Percentiles rank a stretch among this genome's conserved stretches.
Conservation (phyloP, 2,888 invertebrate genomes). For the Theristus sp. region DNA sequence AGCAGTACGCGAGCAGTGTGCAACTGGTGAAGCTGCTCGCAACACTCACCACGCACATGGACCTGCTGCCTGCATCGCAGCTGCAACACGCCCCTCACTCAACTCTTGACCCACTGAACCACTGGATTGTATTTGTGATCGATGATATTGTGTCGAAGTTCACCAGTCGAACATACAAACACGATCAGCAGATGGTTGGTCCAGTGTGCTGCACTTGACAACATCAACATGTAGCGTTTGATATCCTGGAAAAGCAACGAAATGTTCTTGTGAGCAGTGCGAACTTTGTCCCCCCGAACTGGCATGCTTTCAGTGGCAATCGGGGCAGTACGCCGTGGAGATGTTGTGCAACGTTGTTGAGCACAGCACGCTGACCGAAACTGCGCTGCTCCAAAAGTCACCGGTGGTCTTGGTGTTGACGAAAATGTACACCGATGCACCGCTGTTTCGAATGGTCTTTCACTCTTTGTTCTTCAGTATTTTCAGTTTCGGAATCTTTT, state of each 20-base stretch:
- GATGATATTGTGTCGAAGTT: not conserved
- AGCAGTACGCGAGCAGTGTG: not conserved
- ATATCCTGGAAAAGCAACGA: too few species aligned
- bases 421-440: not conserved
- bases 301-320: not conserved
- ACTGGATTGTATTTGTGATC: not conserved
- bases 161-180: not conserved
- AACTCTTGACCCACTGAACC: too few species aligned
- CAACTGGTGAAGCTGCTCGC: not conserved
- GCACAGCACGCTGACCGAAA: not conserved
- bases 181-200: not conserved
- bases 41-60: not conserved
- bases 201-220: too few species aligned
- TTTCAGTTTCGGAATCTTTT: not conserved
- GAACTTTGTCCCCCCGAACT: too few species aligned
- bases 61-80: not conserved
- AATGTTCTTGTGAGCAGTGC: too few species aligned
- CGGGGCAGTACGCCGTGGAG: not conserved
- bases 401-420: not conserved
- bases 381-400: not conserved
- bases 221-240: too few species aligned
- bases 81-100: too few species aligned
- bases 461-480: too few species aligned
- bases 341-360: not conserved
- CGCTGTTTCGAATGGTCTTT: not conserved